phyloP scores from a whole-genome alignment of 2,797 vertebrate species.

The Squalus acanthias region DNA sequence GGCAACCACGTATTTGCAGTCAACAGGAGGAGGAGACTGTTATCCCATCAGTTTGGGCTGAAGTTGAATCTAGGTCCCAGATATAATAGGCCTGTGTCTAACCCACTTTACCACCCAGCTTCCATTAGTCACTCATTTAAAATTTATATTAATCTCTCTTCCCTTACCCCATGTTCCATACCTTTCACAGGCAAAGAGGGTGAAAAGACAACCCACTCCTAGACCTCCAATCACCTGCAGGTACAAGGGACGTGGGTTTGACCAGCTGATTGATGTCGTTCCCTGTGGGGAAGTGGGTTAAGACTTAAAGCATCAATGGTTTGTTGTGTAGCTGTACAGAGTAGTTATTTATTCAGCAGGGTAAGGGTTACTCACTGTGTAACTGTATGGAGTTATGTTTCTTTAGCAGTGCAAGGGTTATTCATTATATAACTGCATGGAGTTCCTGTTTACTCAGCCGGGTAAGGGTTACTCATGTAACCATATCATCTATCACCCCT shows the following conservation, averaged over 20 bases:
- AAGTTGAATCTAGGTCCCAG: not conserved
- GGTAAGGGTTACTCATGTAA: not conserved
- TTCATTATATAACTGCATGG: not conserved
- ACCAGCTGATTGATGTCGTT: not conserved
- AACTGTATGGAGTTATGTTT: not conserved
- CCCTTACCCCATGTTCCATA: not conserved
- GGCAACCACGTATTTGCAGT: not conserved
- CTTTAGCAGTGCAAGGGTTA: not conserved
- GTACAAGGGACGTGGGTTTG: not conserved
- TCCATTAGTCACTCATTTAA: not conserved
- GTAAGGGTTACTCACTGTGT: constrained; percentile 1
- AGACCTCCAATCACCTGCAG: not conserved
- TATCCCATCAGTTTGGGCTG: not conserved
- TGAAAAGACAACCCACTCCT: not conserved
- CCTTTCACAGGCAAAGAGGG: not conserved
- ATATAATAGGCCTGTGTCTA: not conserved
- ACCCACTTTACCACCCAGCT: not conserved
- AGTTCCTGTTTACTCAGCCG: not conserved
- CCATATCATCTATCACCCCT: not conserved
- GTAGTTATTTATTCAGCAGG: not conserved
- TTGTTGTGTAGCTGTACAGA: not conserved
- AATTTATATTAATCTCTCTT: not conserved
- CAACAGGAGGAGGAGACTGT: not conserved
- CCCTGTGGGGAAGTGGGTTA: not conserved
- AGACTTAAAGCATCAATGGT: not conserved